Percentiles rank a stretch among this genome's conserved stretches.
These are phyloP conservation scores for Cybosia mesomella DNA, from an alignment of 2,888 invertebrate genomes.

Conservation along the genomic window DNA sequence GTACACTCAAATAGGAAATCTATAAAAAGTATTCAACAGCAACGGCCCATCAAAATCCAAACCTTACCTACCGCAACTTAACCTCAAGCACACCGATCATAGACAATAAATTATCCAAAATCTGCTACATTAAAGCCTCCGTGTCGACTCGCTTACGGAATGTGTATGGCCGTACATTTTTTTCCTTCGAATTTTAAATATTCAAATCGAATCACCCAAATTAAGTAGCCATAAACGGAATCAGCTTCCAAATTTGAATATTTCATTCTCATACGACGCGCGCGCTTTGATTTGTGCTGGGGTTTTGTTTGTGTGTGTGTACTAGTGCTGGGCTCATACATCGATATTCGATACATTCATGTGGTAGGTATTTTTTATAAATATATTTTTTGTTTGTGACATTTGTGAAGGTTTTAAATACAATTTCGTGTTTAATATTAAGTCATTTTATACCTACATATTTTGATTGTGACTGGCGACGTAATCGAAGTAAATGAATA, in stretches of 20 bases:
- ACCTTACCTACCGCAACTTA: conserved; percentile 42
- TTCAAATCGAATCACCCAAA: conserved; percentile 87
- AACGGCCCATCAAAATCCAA: conserved; percentile 40
- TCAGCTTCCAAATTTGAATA: conserved; percentile 87
- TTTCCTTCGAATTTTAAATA: conserved; percentile 76
- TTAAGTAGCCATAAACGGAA: conserved; percentile 87
- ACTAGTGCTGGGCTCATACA: conserved; percentile 55
- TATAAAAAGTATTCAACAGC: too few relatives aligned
- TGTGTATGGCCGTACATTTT: conserved; percentile 76
- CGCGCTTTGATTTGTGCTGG: conserved; percentile 80
- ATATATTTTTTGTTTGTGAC: background rate
- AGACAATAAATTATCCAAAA: conserved; percentile 50
- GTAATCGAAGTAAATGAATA: too few relatives aligned
- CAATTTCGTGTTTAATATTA: too few relatives aligned
- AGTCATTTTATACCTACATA: too few relatives aligned
- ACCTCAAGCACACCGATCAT: conserved; percentile 46
- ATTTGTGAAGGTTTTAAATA: background rate
- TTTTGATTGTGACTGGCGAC: too few relatives aligned
- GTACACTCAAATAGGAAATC: too few relatives aligned
- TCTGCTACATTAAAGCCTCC: conserved; percentile 56
- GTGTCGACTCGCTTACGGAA: conserved; percentile 67
- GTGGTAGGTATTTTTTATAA: background rate
- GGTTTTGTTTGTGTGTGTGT: conserved; percentile 62
- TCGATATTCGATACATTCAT: conserved; percentile 27
- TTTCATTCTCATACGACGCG: conserved; percentile 82